A percentile compares a stretch with the other conserved stretches of the same genome.
Conservation (phyloP, 2,113 vertebrate species). For the Petaurus breviceps region DNA sequence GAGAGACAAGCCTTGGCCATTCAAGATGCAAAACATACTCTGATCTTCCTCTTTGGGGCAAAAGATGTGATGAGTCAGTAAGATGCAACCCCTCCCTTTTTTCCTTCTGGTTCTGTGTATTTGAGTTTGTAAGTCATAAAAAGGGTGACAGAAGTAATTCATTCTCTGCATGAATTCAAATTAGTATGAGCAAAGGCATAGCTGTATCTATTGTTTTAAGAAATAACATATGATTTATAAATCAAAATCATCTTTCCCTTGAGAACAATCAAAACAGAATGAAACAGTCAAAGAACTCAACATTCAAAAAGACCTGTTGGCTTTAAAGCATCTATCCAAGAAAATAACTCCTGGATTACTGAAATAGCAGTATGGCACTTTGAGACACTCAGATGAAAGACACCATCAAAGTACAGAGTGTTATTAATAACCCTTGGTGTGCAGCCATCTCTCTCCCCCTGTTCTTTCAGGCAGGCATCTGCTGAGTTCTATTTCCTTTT, state of each 20-base stretch:
- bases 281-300: constrained; percentile 61
- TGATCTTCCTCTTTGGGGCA: neutral
- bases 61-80: constrained; percentile 37
- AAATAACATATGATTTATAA: constrained; percentile 62
- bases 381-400: constrained; percentile 47
- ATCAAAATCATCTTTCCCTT: constrained; percentile 64
- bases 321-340: constrained; percentile 63
- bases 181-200: constrained; percentile 34
- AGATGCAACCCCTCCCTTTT: neutral
- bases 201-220: constrained; percentile 56
- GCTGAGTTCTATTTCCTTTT: constrained; percentile 22
- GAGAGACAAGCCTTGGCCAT: constrained; percentile 37
- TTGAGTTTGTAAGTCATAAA: neutral
- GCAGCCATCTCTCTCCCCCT: constrained; percentile 49
- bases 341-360: constrained; percentile 68
- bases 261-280: constrained; percentile 67
- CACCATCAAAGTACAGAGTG: constrained; percentile 37
- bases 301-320: constrained; percentile 62
- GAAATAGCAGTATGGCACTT: constrained; percentile 4
- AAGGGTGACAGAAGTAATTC: neutral
- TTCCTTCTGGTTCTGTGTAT: neutral
- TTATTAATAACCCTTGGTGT: constrained; percentile 62
- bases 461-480: constrained; percentile 34
- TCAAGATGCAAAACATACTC: constrained; percentile 44
- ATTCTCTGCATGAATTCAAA: constrained; percentile 11